These are phyloP conservation scores for Colletes gigas DNA, from an alignment of 1,140 invertebrate genomes.

Conservation along the genomic window DNA sequence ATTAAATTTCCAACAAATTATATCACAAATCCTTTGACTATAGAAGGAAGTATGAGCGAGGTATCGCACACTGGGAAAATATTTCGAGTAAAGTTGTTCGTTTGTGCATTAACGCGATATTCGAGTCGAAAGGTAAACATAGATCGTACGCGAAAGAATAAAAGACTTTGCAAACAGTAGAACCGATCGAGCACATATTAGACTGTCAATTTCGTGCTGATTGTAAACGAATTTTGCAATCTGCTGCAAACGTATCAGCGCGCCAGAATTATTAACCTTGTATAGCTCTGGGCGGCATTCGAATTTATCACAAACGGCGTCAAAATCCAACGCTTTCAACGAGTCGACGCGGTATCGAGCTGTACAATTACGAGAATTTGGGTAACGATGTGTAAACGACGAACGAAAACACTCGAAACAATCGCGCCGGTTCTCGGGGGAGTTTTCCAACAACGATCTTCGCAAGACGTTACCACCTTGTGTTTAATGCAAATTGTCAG, in stretches of 20 bases:
- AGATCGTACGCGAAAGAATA: background rate
- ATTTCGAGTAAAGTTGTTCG: background rate
- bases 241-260: too few relatives aligned
- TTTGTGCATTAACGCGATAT: background rate
- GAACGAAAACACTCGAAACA: background rate
- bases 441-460: background rate
- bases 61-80: too few relatives aligned
- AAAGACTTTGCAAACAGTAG: background rate
- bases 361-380: background rate
- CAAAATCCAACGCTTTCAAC: background rate
- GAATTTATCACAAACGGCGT: background rate
- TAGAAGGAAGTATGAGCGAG: too few relatives aligned
- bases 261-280: background rate
- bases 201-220: background rate
- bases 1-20: too few relatives aligned
- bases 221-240: background rate
- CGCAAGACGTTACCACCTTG: background rate
- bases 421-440: background rate
- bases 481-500: slow-evolving; percentile 32
- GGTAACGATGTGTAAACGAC: background rate
- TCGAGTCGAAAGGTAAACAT: background rate
- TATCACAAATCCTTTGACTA: too few relatives aligned
- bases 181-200: background rate
- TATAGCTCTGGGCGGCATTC: background rate
- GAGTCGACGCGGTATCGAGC: background rate